These are phyloP conservation scores for Drosophila meridiana DNA, from an alignment of 2,888 invertebrate genomes.

Conservation along the genomic window DNA sequence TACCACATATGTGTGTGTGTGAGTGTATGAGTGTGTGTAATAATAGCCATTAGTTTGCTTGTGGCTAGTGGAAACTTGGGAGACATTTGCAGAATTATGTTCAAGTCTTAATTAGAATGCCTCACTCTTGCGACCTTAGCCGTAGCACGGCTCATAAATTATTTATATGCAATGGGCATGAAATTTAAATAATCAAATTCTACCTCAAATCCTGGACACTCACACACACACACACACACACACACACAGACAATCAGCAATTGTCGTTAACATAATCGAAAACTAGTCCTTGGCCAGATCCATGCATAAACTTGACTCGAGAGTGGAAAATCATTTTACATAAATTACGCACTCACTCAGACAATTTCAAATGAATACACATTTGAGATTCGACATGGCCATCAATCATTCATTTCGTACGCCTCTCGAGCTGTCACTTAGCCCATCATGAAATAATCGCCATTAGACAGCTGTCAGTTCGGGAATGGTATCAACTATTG, in stretches of 20 bases:
- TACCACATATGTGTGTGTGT: not conserved
- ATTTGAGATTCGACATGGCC: conserved; percentile 18
- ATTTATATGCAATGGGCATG: conserved; percentile 75
- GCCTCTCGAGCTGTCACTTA: conserved; percentile 55
- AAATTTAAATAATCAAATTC: conserved; percentile 81
- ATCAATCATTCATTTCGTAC: conserved; percentile 32
- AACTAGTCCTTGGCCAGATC: conserved; percentile 11
- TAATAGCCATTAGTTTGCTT: conserved; percentile 69
- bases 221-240: conserved; percentile 1
- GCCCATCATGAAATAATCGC: conserved; percentile 19
- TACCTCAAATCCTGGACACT: conserved; percentile 16
- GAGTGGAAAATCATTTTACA: conserved; percentile 60
- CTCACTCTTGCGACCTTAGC: conserved; percentile 23
- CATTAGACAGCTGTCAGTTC: conserved; percentile 24
- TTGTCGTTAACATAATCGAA: conserved; percentile 51
- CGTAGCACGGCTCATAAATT: conserved; percentile 67
- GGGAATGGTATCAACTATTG: not conserved
- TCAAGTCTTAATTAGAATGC: conserved; percentile 72
- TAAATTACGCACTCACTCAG: conserved; percentile 42
- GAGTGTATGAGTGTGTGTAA: conserved; percentile 20
- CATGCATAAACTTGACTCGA: conserved; percentile 10
- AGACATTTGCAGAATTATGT: conserved; percentile 68
- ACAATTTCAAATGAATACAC: conserved; percentile 5
- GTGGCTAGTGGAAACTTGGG: conserved; percentile 51
- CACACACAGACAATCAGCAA: conserved; percentile 12